These are phyloP conservation scores for Motacilla alba DNA, from an alignment of 2,113 vertebrate species.

Conservation along the genomic window DNA sequence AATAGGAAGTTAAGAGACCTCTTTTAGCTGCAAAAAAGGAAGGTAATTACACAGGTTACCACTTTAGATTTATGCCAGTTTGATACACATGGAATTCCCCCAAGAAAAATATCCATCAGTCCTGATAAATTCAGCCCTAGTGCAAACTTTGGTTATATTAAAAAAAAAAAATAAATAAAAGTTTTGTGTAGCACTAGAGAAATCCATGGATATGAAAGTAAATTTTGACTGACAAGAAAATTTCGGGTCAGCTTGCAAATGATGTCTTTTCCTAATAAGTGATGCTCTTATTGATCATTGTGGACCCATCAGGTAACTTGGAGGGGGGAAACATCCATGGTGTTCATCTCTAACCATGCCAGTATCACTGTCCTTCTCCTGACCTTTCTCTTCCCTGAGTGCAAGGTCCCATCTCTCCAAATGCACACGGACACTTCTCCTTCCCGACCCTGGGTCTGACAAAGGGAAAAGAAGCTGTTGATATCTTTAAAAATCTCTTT, in stretches of 20 bases:
- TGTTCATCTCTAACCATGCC: background rate
- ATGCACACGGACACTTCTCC: accelerated
- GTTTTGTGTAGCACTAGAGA: background rate
- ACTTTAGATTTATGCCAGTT: background rate
- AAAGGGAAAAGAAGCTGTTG: background rate
- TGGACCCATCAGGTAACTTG: background rate
- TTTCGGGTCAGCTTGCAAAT: background rate
- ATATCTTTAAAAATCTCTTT: background rate
- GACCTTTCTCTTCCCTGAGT: background rate
- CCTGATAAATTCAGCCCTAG: background rate
- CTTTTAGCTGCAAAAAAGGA: background rate
- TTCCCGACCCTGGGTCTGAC: background rate
- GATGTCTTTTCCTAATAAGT: background rate
- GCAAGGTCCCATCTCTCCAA: background rate
- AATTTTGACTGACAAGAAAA: background rate
- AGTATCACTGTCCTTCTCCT: background rate
- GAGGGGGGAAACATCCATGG: background rate
- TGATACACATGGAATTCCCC: background rate
- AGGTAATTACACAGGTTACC: background rate
- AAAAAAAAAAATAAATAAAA: background rate
- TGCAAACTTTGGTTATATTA: accelerated
- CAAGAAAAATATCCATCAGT: background rate
- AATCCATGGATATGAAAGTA: accelerated
- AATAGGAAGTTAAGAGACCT: background rate
- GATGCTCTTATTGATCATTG: background rate